Conservation (phyloP, 2,888 invertebrate species). For the Cryptocephalus primarius region DNA sequence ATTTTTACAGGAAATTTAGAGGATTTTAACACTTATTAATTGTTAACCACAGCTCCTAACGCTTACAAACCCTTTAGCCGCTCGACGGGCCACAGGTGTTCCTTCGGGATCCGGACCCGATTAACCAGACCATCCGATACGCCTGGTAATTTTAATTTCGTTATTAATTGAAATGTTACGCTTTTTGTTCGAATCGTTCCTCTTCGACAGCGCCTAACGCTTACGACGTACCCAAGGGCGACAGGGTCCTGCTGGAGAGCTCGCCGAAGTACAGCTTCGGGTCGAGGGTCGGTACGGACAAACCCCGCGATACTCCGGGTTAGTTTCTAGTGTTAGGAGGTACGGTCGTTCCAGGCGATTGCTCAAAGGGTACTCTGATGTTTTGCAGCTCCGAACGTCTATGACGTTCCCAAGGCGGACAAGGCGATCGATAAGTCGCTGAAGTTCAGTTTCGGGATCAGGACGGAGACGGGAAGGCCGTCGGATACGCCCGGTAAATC, state of each 20-base stretch:
- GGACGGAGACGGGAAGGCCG: conserved; percentile 46
- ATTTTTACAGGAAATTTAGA: too few relatives aligned
- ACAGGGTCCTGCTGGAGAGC: conserved; percentile 40
- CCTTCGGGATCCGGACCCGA: conserved; percentile 49
- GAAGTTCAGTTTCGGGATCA: conserved; percentile 60
- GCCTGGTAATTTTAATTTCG: conserved; percentile 36
- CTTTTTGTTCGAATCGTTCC: not conserved
- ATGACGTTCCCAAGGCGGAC: conserved; percentile 49
- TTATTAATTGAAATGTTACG: conserved; percentile 4
- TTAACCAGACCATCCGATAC: conserved; percentile 32
- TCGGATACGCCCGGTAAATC: conserved; percentile 49
- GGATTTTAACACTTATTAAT: too few relatives aligned
- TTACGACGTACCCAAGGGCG: conserved; percentile 43
- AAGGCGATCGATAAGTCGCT: conserved; percentile 40
- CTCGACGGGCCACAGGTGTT: conserved; percentile 27
- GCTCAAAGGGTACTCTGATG: conserved; percentile 1
- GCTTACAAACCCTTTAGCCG: conserved; percentile 27
- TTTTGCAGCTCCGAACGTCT: conserved; percentile 42
- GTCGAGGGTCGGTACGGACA: conserved; percentile 47
- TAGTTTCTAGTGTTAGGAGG: too few relatives aligned
- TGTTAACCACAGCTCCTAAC: conserved; percentile 27
- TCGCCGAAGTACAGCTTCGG: conserved; percentile 58
- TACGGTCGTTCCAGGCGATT: not conserved
- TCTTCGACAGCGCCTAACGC: conserved; percentile 36
- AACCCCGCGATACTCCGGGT: conserved; percentile 50